These are phyloP conservation scores for Drosophila lini DNA, from an alignment of 1,140 invertebrate genomes.

Conservation along the genomic window DNA sequence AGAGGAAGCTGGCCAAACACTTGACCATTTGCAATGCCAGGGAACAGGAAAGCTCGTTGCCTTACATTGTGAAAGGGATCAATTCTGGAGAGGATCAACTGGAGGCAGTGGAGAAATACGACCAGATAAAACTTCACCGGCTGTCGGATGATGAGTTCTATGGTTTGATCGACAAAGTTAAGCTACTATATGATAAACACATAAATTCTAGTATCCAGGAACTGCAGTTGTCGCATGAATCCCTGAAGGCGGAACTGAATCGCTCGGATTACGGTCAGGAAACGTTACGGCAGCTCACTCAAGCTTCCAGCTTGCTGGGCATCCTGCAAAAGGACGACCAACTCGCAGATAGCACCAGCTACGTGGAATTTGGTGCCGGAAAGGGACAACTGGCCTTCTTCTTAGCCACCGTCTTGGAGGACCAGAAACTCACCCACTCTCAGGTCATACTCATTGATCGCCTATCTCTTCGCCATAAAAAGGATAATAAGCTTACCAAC, in stretches of 20 bases:
- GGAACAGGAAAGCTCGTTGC: slow-evolving; percentile 83
- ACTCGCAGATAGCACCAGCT: slow-evolving; percentile 87
- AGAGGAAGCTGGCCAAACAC: slow-evolving; percentile 89
- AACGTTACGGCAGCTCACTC: slow-evolving; percentile 89
- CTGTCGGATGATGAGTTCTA: slow-evolving; percentile 84
- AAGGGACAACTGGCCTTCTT: slow-evolving; percentile 92
- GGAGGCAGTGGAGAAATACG: slow-evolving; percentile 28
- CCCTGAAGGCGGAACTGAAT: slow-evolving; percentile 87
- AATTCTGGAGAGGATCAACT: slow-evolving; percentile 85
- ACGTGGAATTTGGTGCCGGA: slow-evolving; percentile 94
- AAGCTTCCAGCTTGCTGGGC: slow-evolving; percentile 89
- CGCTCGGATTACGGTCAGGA: slow-evolving; percentile 87
- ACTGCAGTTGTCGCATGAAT: slow-evolving; percentile 84
- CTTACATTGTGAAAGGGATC: slow-evolving; percentile 87
- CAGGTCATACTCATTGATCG: slow-evolving; percentile 91
- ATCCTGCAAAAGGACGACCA: slow-evolving; percentile 87
- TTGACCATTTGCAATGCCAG: slow-evolving; percentile 91
- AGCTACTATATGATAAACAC: slow-evolving; percentile 83
- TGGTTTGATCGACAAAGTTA: slow-evolving; percentile 85
- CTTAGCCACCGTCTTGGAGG: slow-evolving; percentile 87
- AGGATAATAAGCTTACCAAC: slow-evolving; percentile 88
- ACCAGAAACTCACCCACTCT: slow-evolving; percentile 78
- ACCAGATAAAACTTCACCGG: slow-evolving; percentile 82
- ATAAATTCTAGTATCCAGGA: slow-evolving; percentile 84
- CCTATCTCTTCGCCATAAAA: slow-evolving; percentile 91